phyloP scores from a whole-genome alignment of 2,888 invertebrate genomes.

The Phalera bucephala region DNA sequence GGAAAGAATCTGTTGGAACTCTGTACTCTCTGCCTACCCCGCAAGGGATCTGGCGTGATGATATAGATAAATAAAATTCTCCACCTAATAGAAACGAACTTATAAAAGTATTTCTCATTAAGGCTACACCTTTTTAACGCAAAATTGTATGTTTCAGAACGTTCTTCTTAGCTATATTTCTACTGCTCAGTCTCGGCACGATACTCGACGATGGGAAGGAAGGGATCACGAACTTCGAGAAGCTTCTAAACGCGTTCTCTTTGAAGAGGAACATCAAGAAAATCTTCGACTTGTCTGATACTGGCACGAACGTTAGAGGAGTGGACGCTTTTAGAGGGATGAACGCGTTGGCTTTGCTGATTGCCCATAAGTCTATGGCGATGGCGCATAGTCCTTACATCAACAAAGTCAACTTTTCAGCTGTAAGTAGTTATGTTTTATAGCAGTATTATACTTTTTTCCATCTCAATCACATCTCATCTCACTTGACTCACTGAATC shows the following conservation, averaged over 20 bases:
- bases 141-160: conserved; percentile 69
- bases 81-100: too few relatives aligned
- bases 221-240: conserved; percentile 72
- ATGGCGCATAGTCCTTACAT: conserved; percentile 82
- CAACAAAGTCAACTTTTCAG: conserved; percentile 79
- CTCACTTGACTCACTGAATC: too few relatives aligned
- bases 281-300: conserved; percentile 65
- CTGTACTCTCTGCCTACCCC: too few relatives aligned
- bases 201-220: conserved; percentile 70
- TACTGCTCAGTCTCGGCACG: conserved; percentile 67
- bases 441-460: neutral
- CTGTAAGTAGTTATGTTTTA: conserved; percentile 58
- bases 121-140: too few relatives aligned
- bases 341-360: conserved; percentile 78
- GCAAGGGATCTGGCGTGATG: too few relatives aligned
- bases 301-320: conserved; percentile 66
- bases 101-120: too few relatives aligned
- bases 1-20: too few relatives aligned
- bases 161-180: conserved; percentile 66
- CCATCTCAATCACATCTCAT: too few relatives aligned
- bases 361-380: conserved; percentile 84
- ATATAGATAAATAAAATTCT: too few relatives aligned
- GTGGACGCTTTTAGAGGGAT: conserved; percentile 80
- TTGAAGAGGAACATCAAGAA: conserved; percentile 72
- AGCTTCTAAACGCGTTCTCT: conserved; percentile 77